These are phyloP conservation scores for Sebastes fasciatus DNA, from an alignment of 2,113 vertebrate species.

Conservation along the genomic window DNA sequence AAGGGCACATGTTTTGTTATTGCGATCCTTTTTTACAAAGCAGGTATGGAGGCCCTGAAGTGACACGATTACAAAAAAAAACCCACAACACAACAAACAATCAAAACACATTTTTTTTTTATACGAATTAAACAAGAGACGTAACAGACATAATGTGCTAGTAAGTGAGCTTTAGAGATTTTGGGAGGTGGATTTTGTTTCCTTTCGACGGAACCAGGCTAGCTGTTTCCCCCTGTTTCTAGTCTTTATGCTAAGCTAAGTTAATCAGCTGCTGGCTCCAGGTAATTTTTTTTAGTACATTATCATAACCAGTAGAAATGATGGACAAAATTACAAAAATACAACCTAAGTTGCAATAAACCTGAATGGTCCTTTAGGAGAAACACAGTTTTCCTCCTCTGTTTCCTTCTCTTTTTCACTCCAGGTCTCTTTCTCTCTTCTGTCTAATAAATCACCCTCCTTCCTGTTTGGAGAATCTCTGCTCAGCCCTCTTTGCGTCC, in stretches of 20 bases:
- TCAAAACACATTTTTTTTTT: too few relatives aligned
- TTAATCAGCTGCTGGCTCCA: too few relatives aligned
- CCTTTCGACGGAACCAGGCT: too few relatives aligned
- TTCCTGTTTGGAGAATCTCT: slow-evolving; percentile 61
- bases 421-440: slow-evolving; percentile 23
- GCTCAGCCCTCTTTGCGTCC: background rate
- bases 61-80: background rate
- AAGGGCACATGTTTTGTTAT: background rate
- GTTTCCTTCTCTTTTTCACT: background rate
- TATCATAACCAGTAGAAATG: too few relatives aligned
- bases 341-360: background rate
- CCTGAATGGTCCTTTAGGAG: background rate
- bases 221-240: too few relatives aligned
- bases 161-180: too few relatives aligned
- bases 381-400: slow-evolving; percentile 19
- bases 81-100: too few relatives aligned
- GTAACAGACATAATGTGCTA: too few relatives aligned
- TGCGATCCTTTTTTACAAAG: background rate
- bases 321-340: background rate
- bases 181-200: too few relatives aligned
- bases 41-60: background rate
- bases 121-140: too few relatives aligned
- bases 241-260: too few relatives aligned
- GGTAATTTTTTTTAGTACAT: too few relatives aligned
- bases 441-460: slow-evolving; percentile 40